Percentiles rank a stretch among this genome's conserved stretches.
Conservation (phyloP, 2,797 vertebrate species). For the Tangara arthus region DNA sequence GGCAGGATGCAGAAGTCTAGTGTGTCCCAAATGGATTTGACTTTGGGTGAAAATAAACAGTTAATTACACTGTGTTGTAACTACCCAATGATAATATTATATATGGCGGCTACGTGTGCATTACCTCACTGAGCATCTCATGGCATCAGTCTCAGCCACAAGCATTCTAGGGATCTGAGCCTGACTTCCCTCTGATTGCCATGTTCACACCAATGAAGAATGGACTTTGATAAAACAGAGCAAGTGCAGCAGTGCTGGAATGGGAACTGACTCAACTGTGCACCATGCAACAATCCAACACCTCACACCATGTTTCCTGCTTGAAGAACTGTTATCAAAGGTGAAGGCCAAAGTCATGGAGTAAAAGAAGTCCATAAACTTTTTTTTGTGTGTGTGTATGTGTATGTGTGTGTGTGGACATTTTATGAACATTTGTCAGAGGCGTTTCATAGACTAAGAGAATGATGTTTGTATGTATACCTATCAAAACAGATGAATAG, state of each 20-base stretch:
- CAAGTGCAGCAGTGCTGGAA: not conserved
- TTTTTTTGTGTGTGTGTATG: no score
- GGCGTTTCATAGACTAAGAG: fast-evolving
- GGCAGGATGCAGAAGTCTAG: not conserved
- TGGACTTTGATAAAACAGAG: not conserved
- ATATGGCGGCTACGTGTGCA: fast-evolving
- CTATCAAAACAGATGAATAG: not conserved
- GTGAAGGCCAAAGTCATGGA: not conserved
- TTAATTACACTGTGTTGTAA: not conserved
- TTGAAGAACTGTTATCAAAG: not conserved
- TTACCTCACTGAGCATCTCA: not conserved
- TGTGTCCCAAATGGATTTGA: not conserved
- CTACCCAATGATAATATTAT: not conserved
- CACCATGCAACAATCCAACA: not conserved
- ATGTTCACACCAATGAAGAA: not conserved
- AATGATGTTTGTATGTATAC: not conserved
- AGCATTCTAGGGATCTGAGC: not conserved
- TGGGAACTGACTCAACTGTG: not conserved
- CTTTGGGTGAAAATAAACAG: not conserved
- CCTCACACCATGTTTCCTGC: not conserved
- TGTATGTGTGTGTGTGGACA: no score
- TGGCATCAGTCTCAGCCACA: not conserved
- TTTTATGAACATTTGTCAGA: not conserved
- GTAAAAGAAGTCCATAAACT: not conserved
- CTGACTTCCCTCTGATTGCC: not conserved